A percentile compares a stretch with the other conserved stretches of the same genome.
phyloP scores from a whole-genome alignment of 2,113 vertebrate genomes.

The Eonycteris spelaea region DNA sequence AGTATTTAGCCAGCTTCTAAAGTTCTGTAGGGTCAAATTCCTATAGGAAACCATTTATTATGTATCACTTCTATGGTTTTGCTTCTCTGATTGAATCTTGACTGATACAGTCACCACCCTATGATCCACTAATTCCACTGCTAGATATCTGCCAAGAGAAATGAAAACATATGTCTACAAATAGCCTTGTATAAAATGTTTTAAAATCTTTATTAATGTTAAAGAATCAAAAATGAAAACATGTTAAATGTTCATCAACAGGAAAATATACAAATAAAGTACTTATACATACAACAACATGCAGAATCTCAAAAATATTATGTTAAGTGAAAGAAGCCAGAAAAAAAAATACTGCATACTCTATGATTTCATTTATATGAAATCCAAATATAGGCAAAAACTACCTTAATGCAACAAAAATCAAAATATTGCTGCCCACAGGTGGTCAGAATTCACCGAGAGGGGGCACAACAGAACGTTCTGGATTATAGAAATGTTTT shows the following conservation, averaged over 20 bases:
- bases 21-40: neutral
- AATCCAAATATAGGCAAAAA: neutral
- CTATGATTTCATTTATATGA: neutral
- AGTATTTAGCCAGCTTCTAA: neutral
- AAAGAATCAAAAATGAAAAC: neutral
- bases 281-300: neutral
- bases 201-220: neutral
- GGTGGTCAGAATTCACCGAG: neutral
- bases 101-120: neutral
- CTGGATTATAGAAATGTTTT: neutral
- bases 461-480: neutral
- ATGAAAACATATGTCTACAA: neutral
- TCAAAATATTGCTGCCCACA: neutral
- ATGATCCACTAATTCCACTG: neutral
- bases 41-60: neutral
- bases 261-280: neutral
- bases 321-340: neutral
- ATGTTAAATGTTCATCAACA: neutral
- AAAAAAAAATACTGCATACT: neutral
- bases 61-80: neutral
- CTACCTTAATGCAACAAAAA: neutral
- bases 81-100: neutral
- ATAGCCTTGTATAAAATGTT: neutral
- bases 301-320: neutral
- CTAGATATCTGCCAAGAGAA: neutral